phyloP scores from a whole-genome alignment of 2,113 vertebrate species.

The Xiphorhynchus elegans region DNA sequence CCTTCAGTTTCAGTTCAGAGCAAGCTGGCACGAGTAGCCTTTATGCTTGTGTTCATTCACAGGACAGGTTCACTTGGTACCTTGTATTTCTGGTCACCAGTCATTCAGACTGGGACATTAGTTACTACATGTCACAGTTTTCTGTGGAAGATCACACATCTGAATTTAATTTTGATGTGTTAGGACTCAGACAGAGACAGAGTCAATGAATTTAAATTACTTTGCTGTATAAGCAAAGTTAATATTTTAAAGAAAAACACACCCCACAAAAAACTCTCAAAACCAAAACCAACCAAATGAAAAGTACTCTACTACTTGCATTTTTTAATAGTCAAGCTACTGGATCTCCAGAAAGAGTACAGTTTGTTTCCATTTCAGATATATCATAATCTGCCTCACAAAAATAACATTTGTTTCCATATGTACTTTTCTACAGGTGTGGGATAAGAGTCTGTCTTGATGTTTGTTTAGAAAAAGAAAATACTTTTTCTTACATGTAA shows the following conservation, averaged over 20 bases:
- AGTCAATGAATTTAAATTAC: not conserved
- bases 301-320: not conserved
- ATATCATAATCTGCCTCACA: not conserved
- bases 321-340: not conserved
- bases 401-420: not conserved
- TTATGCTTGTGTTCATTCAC: accelerated
- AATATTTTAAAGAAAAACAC: not conserved
- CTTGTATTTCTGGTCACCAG: not conserved
- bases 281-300: not conserved
- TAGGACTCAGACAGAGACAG: not conserved
- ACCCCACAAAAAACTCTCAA: not conserved
- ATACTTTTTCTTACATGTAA: not conserved
- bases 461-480: not conserved
- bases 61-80: not conserved
- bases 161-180: not conserved
- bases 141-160: not conserved
- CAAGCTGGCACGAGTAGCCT: too few species aligned
- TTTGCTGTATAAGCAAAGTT: not conserved
- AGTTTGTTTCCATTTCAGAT: not conserved
- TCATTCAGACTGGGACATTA: not conserved
- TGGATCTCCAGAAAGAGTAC: not conserved
- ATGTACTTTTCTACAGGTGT: not conserved
- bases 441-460: not conserved
- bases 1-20: not conserved
- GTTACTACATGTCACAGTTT: not conserved